Evolutionary conservation across 2,797 vertebrate genomes (phyloP).

Genomic region (Alosa sapidissima): DNA sequence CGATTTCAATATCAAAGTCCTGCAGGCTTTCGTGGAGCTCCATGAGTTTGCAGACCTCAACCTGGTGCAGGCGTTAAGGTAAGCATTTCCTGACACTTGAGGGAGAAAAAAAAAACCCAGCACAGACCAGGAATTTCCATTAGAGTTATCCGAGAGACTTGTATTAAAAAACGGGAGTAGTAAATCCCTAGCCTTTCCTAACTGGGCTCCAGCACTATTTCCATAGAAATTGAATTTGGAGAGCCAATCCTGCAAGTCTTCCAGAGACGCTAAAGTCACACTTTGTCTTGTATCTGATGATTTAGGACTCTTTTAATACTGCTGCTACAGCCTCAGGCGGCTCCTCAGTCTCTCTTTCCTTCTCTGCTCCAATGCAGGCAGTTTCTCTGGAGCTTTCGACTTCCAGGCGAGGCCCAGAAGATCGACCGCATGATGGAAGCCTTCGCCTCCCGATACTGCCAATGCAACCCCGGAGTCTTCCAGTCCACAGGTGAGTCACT

Average conservation of each 20-base stretch:
- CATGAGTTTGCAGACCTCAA: constrained; percentile 98
- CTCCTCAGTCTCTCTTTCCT: background rate
- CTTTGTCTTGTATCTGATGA: constrained; percentile 42
- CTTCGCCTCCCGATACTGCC: constrained; percentile 94
- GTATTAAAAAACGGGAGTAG: background rate
- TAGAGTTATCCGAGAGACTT: background rate
- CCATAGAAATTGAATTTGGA: constrained; percentile 19
- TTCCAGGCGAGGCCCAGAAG: constrained; percentile 93
- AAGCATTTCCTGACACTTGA: constrained; percentile 33
- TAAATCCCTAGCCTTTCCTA: background rate
- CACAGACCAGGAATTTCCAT: constrained; percentile 10
- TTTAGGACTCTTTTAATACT: background rate
- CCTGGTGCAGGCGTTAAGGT: constrained; percentile 97
- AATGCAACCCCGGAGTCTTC: constrained; percentile 96
- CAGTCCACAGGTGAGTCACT: constrained; percentile 88
- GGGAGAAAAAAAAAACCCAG: background rate
- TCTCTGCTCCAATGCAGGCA: constrained; percentile 73
- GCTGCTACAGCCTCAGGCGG: background rate
- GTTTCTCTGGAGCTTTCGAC: constrained; percentile 94
- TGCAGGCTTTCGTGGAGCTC: constrained; percentile 96
- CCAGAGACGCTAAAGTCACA: constrained; percentile 20
- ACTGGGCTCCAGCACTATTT: constrained; percentile 7
- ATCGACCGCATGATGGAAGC: constrained; percentile 97
- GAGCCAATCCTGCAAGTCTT: background rate
- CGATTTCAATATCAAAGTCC: constrained; percentile 96